Conservation (phyloP, 2,797 vertebrate species). For the Pangasius krempfi region DNA sequence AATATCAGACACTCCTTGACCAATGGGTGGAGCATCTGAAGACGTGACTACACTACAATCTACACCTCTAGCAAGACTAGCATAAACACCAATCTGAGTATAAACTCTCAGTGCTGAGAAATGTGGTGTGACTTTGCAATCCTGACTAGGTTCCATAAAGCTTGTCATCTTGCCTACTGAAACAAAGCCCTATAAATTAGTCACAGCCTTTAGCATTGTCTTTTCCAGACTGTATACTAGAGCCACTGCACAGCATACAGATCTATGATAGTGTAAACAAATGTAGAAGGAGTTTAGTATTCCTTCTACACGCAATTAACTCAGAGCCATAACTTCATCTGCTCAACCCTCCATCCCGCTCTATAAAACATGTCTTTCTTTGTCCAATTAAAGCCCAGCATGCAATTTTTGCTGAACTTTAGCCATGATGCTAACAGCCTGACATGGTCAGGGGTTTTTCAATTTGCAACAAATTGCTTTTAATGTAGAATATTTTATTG, state of each 20-base stretch:
- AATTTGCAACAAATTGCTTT: background rate
- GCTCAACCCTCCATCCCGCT: background rate
- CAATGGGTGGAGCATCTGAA: background rate
- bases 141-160: constrained; percentile 40
- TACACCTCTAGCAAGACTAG: constrained; percentile 25
- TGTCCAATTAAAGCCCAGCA: constrained; percentile 25
- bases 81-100: constrained; percentile 31
- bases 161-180: constrained; percentile 36
- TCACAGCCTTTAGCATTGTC: constrained; percentile 30
- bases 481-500: background rate
- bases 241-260: constrained; percentile 22
- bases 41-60: background rate
- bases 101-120: constrained; percentile 38
- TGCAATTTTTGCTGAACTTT: constrained; percentile 26
- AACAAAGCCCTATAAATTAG: constrained; percentile 47
- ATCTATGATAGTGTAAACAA: constrained; percentile 33
- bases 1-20: background rate
- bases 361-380: constrained; percentile 8
- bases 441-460: background rate
- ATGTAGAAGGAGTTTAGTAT: constrained; percentile 21
- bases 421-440: constrained; percentile 18
- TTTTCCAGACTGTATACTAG: constrained; percentile 24
- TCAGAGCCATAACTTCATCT: constrained; percentile 19
- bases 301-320: constrained; percentile 28
- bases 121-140: constrained; percentile 28